Percentiles rank a stretch among this genome's conserved stretches.
Evolutionary conservation across 2,888 invertebrate genomes (phyloP).

Genomic region (Siphlonurus alternatus): DNA sequence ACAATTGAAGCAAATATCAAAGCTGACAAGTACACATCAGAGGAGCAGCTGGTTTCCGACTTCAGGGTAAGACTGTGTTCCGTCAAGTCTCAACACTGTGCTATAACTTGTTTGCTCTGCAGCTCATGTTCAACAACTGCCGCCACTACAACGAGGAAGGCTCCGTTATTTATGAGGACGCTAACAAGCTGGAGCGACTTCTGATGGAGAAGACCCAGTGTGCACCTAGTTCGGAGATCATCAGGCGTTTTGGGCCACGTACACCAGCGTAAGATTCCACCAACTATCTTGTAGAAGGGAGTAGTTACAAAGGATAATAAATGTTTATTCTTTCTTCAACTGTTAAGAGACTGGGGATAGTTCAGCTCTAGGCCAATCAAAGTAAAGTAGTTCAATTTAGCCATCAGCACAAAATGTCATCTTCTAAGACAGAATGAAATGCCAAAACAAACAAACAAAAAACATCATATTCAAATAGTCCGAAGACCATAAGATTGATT

Average conservation of each 20-base stretch:
- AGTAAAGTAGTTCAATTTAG: too few relatives aligned
- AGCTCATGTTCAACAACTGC: conserved; percentile 95
- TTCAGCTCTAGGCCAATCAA: too few relatives aligned
- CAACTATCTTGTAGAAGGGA: neutral
- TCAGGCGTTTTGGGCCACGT: conserved; percentile 12
- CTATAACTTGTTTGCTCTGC: too few relatives aligned
- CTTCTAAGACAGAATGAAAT: too few relatives aligned
- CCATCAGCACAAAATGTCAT: too few relatives aligned
- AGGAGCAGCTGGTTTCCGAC: conserved; percentile 41
- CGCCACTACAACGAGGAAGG: conserved; percentile 93
- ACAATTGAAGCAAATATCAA: conserved; percentile 86
- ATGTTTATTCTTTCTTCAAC: too few relatives aligned
- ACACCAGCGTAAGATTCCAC: neutral
- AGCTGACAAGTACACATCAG: conserved; percentile 40
- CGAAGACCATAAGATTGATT: too few relatives aligned
- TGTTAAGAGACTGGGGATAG: too few relatives aligned
- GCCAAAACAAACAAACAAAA: too few relatives aligned
- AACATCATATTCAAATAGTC: too few relatives aligned
- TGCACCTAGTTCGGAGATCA: conserved; percentile 36
- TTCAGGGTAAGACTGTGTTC: conserved; percentile 35
- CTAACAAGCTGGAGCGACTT: conserved; percentile 69
- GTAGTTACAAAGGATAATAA: neutral
- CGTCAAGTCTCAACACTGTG: neutral
- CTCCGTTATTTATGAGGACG: conserved; percentile 90
- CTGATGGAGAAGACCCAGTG: conserved; percentile 66